phyloP scores from a whole-genome alignment of 2,797 vertebrate species.

The Lemur catta region DNA sequence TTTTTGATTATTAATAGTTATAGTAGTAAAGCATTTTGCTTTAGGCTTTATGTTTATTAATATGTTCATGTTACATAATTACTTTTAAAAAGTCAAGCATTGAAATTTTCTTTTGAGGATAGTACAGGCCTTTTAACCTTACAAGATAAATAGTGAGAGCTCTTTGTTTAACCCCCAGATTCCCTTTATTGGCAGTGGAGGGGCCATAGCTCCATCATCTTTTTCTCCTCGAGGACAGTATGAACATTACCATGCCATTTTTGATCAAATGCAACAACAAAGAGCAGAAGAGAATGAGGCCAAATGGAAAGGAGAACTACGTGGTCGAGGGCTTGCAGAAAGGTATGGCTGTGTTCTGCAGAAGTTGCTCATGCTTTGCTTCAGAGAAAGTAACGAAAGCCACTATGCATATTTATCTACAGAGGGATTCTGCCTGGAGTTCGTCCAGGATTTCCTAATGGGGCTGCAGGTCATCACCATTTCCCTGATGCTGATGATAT shows the following conservation, averaged over 20 bases:
- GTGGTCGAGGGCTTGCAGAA: conserved; percentile 70
- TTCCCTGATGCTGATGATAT: conserved; percentile 85
- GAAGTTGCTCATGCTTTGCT: conserved; percentile 49
- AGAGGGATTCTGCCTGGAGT: conserved; percentile 83
- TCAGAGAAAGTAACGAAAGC: conserved; percentile 77
- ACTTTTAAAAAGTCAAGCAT: conserved; percentile 11
- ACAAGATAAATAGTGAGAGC: conserved; percentile 55
- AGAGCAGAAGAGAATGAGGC: conserved; percentile 82
- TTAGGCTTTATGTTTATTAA: background rate
- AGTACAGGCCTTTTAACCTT: background rate
- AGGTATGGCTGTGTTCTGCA: conserved; percentile 79
- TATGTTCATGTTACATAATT: conserved; percentile 34
- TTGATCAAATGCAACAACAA: conserved; percentile 89
- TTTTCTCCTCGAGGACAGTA: conserved; percentile 84
- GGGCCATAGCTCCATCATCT: conserved; percentile 79
- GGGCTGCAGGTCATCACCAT: conserved; percentile 80
- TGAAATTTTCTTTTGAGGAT: conserved; percentile 20
- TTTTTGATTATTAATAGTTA: conserved; percentile 10
- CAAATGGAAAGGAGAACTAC: conserved; percentile 71
- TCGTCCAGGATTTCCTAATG: conserved; percentile 85
- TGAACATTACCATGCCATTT: conserved; percentile 89
- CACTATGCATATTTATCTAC: conserved; percentile 78
- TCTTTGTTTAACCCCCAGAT: conserved; percentile 81
- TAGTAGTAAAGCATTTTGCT: conserved; percentile 23
- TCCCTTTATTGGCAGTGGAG: conserved; percentile 88